phyloP scores from a whole-genome alignment of 2,113 vertebrate genomes.

The Microtus richardsoni region DNA sequence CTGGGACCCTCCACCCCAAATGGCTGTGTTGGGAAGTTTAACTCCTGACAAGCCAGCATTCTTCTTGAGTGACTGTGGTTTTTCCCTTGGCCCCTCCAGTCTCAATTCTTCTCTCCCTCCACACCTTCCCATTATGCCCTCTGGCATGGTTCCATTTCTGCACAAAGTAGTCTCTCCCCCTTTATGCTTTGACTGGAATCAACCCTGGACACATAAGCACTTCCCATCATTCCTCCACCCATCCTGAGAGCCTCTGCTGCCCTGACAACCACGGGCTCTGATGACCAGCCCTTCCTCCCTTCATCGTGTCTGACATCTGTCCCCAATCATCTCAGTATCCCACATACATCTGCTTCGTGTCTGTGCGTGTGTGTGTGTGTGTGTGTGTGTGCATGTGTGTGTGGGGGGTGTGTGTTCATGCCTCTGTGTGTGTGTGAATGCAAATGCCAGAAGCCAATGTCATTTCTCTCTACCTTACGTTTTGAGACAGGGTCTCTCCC shows the following conservation, averaged over 20 bases:
- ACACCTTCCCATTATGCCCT: background rate
- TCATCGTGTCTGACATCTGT: background rate
- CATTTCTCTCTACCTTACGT: background rate
- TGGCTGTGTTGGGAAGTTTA: background rate
- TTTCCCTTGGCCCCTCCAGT: background rate
- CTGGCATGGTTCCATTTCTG: background rate
- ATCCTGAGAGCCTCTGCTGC: background rate
- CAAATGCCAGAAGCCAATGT: background rate
- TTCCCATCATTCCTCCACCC: background rate
- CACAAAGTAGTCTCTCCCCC: background rate
- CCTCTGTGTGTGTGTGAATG: no score
- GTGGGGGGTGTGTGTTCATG: background rate
- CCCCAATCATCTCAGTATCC: background rate
- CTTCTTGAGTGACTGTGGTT: background rate
- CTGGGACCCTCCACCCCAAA: rapidly evolving
- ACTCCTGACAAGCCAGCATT: background rate
- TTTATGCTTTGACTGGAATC: background rate
- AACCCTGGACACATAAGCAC: background rate
- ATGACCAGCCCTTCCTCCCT: no score
- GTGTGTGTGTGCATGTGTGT: background rate
- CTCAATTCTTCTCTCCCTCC: background rate
- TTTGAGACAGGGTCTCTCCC: background rate
- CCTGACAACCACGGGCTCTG: background rate
- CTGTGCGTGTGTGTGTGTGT: background rate
- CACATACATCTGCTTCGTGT: background rate